Base-by-base conservation (phyloP, 1,140 invertebrate species). In the Brachionus rotundiformis region DNA sequence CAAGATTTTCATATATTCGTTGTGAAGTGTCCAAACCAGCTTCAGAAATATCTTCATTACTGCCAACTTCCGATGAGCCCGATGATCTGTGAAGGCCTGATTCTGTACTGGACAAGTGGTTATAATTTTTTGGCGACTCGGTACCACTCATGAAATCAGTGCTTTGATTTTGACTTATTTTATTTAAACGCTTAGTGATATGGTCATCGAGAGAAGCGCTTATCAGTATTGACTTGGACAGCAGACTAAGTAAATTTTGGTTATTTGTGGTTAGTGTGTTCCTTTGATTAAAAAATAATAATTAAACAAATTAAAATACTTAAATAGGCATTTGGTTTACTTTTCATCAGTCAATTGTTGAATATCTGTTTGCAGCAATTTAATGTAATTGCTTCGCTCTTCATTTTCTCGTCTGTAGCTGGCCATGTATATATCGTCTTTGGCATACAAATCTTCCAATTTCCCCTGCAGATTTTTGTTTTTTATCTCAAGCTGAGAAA, bases 371-470 rank as follows among this genome's bases (percentile, higher is more conserved):
- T 73, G 68, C 10, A 73, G 36, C 11, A 73, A 31, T 44, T 73
- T 73, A 11, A 73, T 73, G 25, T 44, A 73, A 29, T 73, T 73
- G 11, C 44, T 41, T 19, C 68, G 36, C 36, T 73, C 68, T 73
- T 73, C 68, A 16, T 73, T 73, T 16, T 73, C 68, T 3, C 68
- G 68, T 11, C 68, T 13, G 41, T 41, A 44, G 41, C 68, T 73
- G 16, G 68, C 68, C 68, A 73, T 73, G 39, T 44, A 73, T 23
- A 44, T 25, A 47, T 73, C 68, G 68, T 73, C 68, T 44, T 73
- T 73, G 19, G 16, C 68, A 25, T 73, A 73, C 25, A 73, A 44
- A 27, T 6, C 23, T 73, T 73, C 68, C 41, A 73, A 73, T 44
- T 16, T 73, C 11, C 36, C 39, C 25, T 73, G 68, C 13, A 73